Percentiles rank a stretch among this genome's conserved stretches.
Evolutionary conservation across 30 jellyfish, hydroid and myxozoan species (phyloP).

Genomic region (Hydra vulgaris): DNA sequence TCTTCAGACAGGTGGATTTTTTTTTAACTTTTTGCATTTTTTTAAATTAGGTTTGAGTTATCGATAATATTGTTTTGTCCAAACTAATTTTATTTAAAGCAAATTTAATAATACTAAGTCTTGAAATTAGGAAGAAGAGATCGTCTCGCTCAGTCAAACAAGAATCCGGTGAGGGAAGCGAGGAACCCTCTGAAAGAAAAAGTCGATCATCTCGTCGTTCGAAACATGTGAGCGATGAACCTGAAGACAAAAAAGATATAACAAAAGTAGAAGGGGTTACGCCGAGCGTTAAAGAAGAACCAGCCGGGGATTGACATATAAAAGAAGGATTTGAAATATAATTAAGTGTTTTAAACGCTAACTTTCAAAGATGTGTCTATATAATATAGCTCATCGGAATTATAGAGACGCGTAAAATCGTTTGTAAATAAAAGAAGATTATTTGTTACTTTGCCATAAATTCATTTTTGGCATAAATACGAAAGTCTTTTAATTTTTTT

Average conservation of each 20-base stretch:
- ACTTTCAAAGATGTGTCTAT: no score
- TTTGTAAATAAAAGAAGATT: no score
- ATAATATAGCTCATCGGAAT: no score
- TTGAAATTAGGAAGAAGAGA: conserved; percentile 9
- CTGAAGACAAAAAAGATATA: not conserved
- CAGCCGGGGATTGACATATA: not conserved
- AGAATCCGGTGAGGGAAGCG: not conserved
- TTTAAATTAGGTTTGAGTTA: not conserved
- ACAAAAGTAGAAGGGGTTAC: not conserved
- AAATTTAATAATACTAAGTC: no score
- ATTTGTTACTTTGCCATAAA: no score
- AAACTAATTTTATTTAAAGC: no score
- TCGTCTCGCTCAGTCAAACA: conserved; percentile 20
- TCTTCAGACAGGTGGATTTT: conserved; percentile 23
- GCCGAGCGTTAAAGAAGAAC: conserved; percentile 9
- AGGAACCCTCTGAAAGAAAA: conserved; percentile 14
- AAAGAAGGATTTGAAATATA: no score
- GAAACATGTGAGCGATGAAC: conserved; percentile 1
- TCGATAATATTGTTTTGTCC: not conserved
- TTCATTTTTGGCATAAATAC: no score
- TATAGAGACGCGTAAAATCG: no score
- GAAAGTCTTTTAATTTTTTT: no score
- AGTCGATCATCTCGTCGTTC: conserved; percentile 22
- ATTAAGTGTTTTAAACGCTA: no score
- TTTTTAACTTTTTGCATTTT: no score